These are phyloP conservation scores for Lepidocyrtoides sp. DNA, from an alignment of 2,888 invertebrate species.

Conservation along the genomic window DNA sequence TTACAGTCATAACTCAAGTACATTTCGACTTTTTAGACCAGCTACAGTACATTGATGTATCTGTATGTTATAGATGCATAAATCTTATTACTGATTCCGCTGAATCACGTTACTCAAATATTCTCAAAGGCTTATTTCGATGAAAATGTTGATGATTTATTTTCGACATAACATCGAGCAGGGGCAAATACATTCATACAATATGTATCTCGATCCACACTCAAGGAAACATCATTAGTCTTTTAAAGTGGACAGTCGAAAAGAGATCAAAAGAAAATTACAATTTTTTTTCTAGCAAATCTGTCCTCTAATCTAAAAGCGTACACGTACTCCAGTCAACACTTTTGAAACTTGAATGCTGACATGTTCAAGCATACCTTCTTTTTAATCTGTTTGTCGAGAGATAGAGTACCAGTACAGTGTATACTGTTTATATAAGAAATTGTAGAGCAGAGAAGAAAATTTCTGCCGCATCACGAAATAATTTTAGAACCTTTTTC, in stretches of 20 bases:
- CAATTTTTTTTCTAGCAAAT: conserved; percentile 39
- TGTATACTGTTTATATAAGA: too few relatives aligned
- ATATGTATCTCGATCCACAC: not conserved
- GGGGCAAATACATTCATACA: too few relatives aligned
- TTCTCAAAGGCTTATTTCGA: conserved; percentile 65
- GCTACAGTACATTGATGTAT: not conserved
- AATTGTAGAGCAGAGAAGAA: not conserved
- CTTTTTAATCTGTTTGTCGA: conserved; percentile 1
- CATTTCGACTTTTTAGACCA: too few relatives aligned
- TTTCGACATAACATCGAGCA: not conserved
- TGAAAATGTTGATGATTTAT: conserved; percentile 20
- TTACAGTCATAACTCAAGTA: too few relatives aligned
- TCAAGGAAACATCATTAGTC: conserved; percentile 73
- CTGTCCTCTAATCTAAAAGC: conserved; percentile 29
- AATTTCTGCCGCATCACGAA: conserved; percentile 69
- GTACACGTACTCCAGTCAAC: not conserved
- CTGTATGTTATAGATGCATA: not conserved
- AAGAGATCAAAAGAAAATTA: conserved; percentile 80
- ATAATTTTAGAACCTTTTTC: conserved; percentile 62
- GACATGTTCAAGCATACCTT: not conserved
- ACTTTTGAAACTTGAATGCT: not conserved
- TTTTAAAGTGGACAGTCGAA: conserved; percentile 78
- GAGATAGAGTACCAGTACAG: not conserved
- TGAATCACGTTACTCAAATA: conserved; percentile 74
- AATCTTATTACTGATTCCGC: conserved; percentile 63